Base-by-base conservation (phyloP, 2,888 invertebrate genomes). In the Caenorhabditis sp. region DNA sequence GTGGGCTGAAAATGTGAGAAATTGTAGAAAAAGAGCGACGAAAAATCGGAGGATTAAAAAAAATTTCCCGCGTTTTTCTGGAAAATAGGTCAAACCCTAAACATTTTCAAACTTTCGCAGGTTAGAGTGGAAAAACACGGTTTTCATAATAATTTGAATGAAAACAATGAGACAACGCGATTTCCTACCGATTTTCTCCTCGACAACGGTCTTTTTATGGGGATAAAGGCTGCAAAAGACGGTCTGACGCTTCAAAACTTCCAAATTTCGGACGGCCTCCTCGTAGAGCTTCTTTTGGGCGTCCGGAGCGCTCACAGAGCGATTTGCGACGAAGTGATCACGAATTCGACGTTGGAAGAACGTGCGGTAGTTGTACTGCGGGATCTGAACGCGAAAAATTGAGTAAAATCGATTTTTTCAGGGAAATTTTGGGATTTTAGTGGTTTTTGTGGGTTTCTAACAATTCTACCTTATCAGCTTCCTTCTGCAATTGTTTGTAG, bases 261-360 rank as follows among this genome's bases (percentile, higher is more conserved):
- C 78, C 35, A 83, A 61, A 20, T 81, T 65, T 22, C 73, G 56
- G 17, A 78, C 53, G 15, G 76, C 85, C 43, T 84, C 78, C 78
- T 84, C 65, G 78, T 82, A 85, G 13, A 88, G 81, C 20, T 70
- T 56, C n/a, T 75, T 45, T 53, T 82, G 79, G 43, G 85, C 39
- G 7, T 27, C 75, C 17, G 53, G 70, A 68, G 86, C 83, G n/a
- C 79, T 80, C 15, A 83, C 85, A 2, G 50, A 17, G 24, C 74
- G 55, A 68, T 85, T 85, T 39, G 66, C 74, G 43, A 72, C 86
- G 61, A 89, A 89, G 65, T 89, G 84, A 46, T 89, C 89, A 24
- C 88, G 83, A 30, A 89, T 84, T 5, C 89, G 84, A 7, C 89
- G 86, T n/a, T 79, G 76, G 39, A 85, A 83, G 77, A 89, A 89